These are phyloP conservation scores for Chironex yamaguchii DNA, from an alignment of 30 jellyfish, hydroid and myxozoan species.

Conservation along the genomic window DNA sequence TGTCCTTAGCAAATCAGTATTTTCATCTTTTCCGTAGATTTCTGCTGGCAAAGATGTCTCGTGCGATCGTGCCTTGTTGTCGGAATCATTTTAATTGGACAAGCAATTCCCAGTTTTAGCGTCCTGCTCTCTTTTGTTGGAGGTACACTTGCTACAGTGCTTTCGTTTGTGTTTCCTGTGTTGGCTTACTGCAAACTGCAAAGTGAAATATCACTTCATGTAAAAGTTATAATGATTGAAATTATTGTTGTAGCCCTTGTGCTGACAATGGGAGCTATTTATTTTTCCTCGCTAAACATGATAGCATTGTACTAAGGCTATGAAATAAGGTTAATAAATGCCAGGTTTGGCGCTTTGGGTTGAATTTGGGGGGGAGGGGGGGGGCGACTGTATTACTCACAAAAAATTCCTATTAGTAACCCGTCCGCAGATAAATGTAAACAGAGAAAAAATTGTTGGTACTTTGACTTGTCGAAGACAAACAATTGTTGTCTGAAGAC, in stretches of 20 bases:
- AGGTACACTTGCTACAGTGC: neutral
- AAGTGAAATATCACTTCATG: neutral
- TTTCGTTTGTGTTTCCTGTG: neutral
- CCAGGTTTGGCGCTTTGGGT: no score
- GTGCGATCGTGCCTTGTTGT: neutral
- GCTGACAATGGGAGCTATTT: neutral
- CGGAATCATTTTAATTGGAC: neutral
- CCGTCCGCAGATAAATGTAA: no score
- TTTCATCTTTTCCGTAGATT: neutral
- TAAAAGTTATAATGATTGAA: neutral
- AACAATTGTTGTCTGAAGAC: no score
- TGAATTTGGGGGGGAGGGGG: no score
- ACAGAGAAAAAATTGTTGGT: no score
- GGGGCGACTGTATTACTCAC: no score
- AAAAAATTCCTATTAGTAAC: no score
- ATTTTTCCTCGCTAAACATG: neutral
- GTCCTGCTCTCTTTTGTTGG: neutral
- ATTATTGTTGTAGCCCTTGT: neutral
- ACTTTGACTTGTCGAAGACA: no score
- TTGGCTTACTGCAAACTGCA: neutral
- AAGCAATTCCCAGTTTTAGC: neutral
- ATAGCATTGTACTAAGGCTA: no score
- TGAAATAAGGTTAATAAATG: no score
- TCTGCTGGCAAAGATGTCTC: neutral
- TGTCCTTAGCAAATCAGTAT: no score